Evolutionary conservation across 2,797 vertebrate genomes (phyloP).

Genomic region (Cheirogaleus major): DNA sequence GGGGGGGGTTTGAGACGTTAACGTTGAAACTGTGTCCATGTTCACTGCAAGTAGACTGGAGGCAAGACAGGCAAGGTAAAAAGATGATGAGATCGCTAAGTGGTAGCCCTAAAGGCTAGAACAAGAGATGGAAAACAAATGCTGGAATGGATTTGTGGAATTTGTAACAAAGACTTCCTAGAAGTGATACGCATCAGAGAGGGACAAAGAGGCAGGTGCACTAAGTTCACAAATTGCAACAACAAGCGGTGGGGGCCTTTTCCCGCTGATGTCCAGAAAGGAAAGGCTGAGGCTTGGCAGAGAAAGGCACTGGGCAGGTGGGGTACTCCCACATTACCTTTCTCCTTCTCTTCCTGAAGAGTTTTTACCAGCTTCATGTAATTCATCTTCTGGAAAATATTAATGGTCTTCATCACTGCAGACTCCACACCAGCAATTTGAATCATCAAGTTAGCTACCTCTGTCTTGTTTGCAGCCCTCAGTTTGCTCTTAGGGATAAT

Average conservation of each 20-base stretch:
- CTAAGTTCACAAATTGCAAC: not conserved
- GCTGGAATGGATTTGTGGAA: not conserved
- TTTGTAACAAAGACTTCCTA: not conserved
- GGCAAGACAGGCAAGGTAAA: not conserved
- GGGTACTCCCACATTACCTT: not conserved
- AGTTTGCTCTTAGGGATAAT: not conserved
- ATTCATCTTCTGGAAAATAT: not conserved
- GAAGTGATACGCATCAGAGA: not conserved
- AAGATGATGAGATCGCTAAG: not conserved
- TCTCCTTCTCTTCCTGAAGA: constrained; percentile 11
- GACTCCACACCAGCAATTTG: not conserved
- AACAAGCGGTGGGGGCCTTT: fast-evolving
- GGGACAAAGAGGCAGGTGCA: not conserved
- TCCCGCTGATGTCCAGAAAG: not conserved
- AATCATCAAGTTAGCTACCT: not conserved
- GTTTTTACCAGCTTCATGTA: not conserved
- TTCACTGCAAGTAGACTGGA: not conserved
- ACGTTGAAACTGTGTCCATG: not conserved
- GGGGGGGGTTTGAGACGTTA: not conserved
- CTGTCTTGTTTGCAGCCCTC: not conserved
- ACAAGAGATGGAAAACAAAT: not conserved
- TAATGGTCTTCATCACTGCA: not conserved
- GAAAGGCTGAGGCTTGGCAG: not conserved
- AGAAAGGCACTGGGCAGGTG: not conserved
- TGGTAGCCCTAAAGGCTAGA: not conserved